A percentile compares a stretch with the other conserved stretches of the same genome.
These are phyloP conservation scores for Bombus breviceps DNA, from an alignment of 1,140 invertebrate species.

Conservation along the genomic window DNA sequence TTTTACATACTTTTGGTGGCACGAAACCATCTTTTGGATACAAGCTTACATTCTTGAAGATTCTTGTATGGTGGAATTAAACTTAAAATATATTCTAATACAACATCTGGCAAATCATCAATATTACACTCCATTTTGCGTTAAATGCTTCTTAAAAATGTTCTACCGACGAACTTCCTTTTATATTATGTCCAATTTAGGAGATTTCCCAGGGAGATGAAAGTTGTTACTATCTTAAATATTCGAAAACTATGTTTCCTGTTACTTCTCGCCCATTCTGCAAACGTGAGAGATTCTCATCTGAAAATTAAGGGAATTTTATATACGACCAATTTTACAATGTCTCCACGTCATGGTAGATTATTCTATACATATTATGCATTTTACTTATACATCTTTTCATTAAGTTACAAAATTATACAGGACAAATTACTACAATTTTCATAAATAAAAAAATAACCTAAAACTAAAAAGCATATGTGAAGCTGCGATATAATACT, in stretches of 20 bases:
- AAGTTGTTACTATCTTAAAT: constrained; percentile 11
- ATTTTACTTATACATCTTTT: constrained; percentile 21
- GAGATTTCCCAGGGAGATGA: background rate
- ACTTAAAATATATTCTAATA: constrained; percentile 95
- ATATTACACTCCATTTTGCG: constrained; percentile 82
- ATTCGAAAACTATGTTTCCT: constrained; percentile 12
- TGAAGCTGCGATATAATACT: background rate
- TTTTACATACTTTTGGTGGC: constrained; percentile 89
- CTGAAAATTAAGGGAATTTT: constrained; percentile 7
- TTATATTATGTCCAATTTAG: background rate
- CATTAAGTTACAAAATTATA: background rate
- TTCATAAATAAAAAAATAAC: constrained; percentile 26
- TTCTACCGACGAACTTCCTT: background rate
- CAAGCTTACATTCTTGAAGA: constrained; percentile 91
- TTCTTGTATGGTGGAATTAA: constrained; percentile 95
- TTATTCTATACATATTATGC: background rate
- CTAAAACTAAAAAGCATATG: background rate
- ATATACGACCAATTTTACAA: background rate
- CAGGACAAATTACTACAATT: background rate
- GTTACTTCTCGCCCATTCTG: background rate
- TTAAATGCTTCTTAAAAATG: background rate
- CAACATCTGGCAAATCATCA: constrained; percentile 93
- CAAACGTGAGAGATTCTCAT: background rate
- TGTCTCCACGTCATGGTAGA: background rate
- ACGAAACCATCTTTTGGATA: constrained; percentile 92